Conservation (phyloP, 2,113 vertebrate species). For the Psittacara wagleri region DNA sequence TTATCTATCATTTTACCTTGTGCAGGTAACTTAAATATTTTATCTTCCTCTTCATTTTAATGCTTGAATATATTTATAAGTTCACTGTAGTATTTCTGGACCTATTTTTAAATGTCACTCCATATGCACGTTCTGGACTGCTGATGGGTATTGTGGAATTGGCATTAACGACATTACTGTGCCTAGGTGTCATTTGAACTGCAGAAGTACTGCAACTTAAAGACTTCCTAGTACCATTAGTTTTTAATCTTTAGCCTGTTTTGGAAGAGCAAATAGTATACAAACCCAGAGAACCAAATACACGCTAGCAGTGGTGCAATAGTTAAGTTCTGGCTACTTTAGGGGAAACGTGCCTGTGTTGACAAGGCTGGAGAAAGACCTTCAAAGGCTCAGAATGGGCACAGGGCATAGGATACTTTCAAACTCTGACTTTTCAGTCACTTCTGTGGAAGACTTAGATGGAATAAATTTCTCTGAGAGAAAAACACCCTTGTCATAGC, state of each 20-base stretch:
- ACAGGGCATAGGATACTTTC: not conserved
- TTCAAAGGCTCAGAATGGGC: not conserved
- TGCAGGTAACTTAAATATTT: constrained; percentile 12
- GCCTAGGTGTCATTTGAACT: not conserved
- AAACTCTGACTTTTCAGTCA: not conserved
- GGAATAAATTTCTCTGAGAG: not conserved
- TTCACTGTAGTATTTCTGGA: constrained; percentile 31
- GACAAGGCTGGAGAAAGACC: not conserved
- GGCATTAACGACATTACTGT: not conserved
- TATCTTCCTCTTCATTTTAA: constrained; percentile 18
- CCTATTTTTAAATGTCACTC: constrained; percentile 39
- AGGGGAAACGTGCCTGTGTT: not conserved
- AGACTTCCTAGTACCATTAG: not conserved
- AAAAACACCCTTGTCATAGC: not conserved
- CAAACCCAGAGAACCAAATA: not conserved
- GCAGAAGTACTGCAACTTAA: not conserved
- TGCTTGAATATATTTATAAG: constrained; percentile 55
- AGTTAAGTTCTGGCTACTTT: not conserved
- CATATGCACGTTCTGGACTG: not conserved
- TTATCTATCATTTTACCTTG: constrained; percentile 16
- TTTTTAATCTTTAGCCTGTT: not conserved
- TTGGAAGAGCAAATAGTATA: not conserved
- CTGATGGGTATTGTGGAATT: not conserved
- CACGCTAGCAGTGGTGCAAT: not conserved
- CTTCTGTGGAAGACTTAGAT: not conserved